These are phyloP conservation scores for Myotis pilosus DNA, from an alignment of 2,797 vertebrate genomes.

Conservation along the genomic window DNA sequence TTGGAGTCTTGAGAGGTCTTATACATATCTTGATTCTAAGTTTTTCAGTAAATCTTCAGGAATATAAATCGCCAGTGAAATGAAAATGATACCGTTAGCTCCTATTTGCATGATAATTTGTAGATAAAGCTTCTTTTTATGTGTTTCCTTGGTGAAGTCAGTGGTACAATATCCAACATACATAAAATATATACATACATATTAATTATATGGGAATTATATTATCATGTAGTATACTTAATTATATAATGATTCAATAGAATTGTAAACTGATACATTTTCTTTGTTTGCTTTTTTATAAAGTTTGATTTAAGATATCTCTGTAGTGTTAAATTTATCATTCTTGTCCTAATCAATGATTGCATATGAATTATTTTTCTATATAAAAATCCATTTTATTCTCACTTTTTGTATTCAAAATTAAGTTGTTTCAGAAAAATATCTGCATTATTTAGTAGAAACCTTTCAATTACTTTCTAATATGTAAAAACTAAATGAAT, in stretches of 20 bases:
- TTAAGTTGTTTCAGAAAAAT: background rate
- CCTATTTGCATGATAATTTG: constrained; percentile 5
- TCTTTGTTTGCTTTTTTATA: constrained; percentile 38
- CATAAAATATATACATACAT: background rate
- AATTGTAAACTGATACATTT: background rate
- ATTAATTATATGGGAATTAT: constrained; percentile 2
- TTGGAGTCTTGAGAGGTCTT: background rate
- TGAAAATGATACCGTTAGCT: background rate
- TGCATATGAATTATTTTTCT: constrained; percentile 34
- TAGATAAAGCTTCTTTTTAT: constrained; percentile 7
- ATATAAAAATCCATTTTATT: constrained; percentile 10
- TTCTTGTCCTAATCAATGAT: background rate
- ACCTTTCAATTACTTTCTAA: constrained; percentile 1
- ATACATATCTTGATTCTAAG: background rate
- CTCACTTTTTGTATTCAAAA: background rate
- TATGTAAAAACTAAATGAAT: background rate
- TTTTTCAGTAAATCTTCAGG: background rate
- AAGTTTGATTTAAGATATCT: background rate
- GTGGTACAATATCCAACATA: background rate
- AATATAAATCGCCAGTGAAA: background rate
- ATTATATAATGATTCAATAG: background rate
- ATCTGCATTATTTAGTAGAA: constrained; percentile 33
- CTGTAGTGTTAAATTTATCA: background rate
- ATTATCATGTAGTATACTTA: background rate
- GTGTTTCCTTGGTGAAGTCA: background rate